A percentile compares a stretch with the other conserved stretches of the same genome.
Conservation (phyloP, 2,113 vertebrate species). For the Zosterops japonicus region DNA sequence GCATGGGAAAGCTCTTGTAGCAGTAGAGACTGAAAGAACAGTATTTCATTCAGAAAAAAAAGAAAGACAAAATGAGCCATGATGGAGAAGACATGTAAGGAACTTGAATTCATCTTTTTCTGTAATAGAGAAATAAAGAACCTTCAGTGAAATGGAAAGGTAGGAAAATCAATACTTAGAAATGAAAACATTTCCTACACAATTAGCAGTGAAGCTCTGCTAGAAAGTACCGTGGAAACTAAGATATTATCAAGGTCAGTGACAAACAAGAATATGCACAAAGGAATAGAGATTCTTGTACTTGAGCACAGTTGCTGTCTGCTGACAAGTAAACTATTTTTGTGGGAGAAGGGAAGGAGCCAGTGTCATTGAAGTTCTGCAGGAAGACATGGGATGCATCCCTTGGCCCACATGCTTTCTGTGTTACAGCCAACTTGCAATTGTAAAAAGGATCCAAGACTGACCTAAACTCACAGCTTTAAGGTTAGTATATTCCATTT, state of each 20-base stretch:
- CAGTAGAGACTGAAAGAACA: not conserved
- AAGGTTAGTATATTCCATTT: not conserved
- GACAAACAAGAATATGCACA: not conserved
- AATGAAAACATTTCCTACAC: not conserved
- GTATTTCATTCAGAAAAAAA: not conserved
- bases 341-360: not conserved
- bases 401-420: fast-evolving
- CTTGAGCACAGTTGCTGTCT: not conserved
- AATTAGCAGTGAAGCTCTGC: not conserved
- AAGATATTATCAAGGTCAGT: not conserved
- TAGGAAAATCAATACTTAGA: not conserved
- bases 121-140: not conserved
- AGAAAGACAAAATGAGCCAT: not conserved
- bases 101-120: not conserved
- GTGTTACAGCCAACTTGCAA: not conserved
- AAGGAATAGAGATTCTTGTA: not conserved
- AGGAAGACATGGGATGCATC: not conserved
- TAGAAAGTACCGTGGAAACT: not conserved
- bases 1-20: not conserved
- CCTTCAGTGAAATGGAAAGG: not conserved
- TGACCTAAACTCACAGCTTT: not conserved
- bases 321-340: not conserved
- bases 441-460: not conserved
- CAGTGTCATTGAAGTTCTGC: not conserved
- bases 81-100: not conserved